phyloP scores from a whole-genome alignment of 2,113 vertebrate species.

The Trogon melanurus region DNA sequence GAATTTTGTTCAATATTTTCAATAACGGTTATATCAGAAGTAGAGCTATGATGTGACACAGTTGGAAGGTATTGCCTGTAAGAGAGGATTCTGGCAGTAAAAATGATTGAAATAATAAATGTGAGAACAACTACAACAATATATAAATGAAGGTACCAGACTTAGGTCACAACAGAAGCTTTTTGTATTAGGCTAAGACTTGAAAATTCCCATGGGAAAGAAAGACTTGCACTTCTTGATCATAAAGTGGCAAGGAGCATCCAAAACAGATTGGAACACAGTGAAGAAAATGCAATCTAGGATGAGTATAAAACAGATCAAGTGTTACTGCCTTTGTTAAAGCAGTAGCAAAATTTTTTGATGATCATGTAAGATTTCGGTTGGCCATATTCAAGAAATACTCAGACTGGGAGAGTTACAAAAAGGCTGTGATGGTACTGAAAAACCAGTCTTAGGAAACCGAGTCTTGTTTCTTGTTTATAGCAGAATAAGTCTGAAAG shows the following conservation, averaged over 20 bases:
- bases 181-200: neutral
- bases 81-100: neutral
- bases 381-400: neutral
- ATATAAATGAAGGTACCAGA: neutral
- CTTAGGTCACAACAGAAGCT: neutral
- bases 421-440: neutral
- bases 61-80: neutral
- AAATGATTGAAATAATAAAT: neutral
- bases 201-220: neutral
- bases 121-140: neutral
- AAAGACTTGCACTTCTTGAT: neutral
- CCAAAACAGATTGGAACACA: neutral
- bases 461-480: neutral
- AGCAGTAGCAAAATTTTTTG: neutral
- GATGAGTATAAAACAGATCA: neutral
- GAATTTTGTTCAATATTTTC: neutral
- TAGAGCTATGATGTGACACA: neutral
- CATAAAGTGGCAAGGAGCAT: neutral
- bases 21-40: neutral
- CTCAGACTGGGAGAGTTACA: neutral
- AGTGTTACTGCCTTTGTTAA: neutral
- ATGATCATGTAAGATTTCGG: neutral
- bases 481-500: neutral
- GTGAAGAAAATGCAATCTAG: neutral
- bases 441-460: neutral